Evolutionary conservation across 2,888 invertebrate species (phyloP).

Genomic region (Athalia rosae): DNA sequence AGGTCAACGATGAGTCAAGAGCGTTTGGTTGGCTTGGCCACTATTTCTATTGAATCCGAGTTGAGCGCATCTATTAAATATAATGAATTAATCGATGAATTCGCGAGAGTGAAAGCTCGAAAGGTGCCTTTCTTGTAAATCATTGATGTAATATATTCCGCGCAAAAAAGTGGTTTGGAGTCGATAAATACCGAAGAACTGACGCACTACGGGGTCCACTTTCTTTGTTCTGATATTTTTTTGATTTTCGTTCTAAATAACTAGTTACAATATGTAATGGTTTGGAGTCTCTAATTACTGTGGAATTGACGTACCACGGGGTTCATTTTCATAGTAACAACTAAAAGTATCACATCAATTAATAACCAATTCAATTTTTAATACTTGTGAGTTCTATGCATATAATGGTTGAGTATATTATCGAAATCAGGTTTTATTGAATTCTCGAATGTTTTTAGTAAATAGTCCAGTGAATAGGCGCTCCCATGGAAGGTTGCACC

Average conservation of each 20-base stretch:
- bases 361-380: too few species aligned
- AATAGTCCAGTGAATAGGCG: too few species aligned
- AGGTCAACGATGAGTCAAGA: constrained; percentile 49
- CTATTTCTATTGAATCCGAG: constrained; percentile 9
- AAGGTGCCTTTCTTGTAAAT: not conserved
- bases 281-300: constrained; percentile 12
- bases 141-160: not conserved
- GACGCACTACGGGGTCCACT: constrained; percentile 7
- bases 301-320: constrained; percentile 4
- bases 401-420: too few species aligned
- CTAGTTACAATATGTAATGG: constrained; percentile 1
- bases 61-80: not conserved
- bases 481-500: too few species aligned
- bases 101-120: not conserved
- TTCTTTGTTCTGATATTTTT: not conserved
- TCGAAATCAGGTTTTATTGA: too few species aligned
- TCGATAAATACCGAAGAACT: constrained; percentile 1
- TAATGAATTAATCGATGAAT: not conserved
- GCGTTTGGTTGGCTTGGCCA: constrained; percentile 47
- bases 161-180: not conserved
- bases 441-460: too few species aligned
- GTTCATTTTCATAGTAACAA: not conserved
- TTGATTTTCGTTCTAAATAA: not conserved
- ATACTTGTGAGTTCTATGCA: too few species aligned
- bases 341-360: too few species aligned